Conservation (phyloP, 2,888 invertebrate species). For the Leptopilina myrica region DNA sequence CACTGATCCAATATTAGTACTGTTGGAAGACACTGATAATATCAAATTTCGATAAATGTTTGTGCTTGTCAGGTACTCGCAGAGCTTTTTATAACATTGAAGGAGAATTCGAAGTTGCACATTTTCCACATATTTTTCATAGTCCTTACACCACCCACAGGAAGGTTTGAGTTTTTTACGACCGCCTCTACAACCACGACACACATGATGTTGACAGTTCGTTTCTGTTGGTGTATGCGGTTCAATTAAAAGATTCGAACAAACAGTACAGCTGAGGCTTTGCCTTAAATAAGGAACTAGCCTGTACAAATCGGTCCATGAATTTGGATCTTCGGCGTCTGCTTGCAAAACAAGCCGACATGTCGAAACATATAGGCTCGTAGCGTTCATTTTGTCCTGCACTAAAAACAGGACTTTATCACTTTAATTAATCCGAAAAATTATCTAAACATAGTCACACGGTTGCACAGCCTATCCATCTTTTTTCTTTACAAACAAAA, state of each 20-base stretch:
- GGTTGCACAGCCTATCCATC: neutral
- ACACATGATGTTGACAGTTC: conserved; percentile 93
- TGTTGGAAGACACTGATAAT: conserved; percentile 76
- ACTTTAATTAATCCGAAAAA: conserved; percentile 13
- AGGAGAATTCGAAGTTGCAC: conserved; percentile 87
- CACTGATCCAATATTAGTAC: conserved; percentile 77
- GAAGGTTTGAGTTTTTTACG: conserved; percentile 90
- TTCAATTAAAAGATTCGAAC: conserved; percentile 88
- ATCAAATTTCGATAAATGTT: conserved; percentile 82
- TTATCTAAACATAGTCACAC: too few relatives aligned
- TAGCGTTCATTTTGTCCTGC: conserved; percentile 83
- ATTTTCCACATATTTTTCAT: conserved; percentile 89
- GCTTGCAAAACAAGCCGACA: conserved; percentile 88
- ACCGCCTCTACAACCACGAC: conserved; percentile 89
- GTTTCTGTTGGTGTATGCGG: conserved; percentile 88
- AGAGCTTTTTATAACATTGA: conserved; percentile 93
- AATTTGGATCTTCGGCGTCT: conserved; percentile 83
- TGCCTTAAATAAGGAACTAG: conserved; percentile 91
- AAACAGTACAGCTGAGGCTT: conserved; percentile 93
- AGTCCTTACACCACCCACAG: conserved; percentile 91
- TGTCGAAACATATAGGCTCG: conserved; percentile 88
- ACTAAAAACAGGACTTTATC: conserved; percentile 5
- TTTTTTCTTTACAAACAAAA: conserved; percentile 18
- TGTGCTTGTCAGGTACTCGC: conserved; percentile 88
- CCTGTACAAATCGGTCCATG: conserved; percentile 89